Evolutionary conservation across 2,888 invertebrate species (phyloP).

Genomic region (Mongoloraphidia duomilia): DNA sequence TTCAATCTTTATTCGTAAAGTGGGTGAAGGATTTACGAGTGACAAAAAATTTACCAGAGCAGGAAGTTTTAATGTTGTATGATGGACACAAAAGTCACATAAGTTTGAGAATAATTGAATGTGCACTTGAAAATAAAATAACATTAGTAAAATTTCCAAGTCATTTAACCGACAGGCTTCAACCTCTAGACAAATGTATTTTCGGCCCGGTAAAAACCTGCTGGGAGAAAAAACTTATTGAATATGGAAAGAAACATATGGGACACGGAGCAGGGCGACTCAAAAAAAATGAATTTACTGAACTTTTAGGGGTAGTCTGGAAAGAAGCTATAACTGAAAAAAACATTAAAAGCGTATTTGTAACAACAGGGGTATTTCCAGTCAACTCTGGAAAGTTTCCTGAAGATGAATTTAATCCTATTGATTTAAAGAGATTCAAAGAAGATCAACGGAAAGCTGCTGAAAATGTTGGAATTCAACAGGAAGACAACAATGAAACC

Average conservation of each 20-base stretch:
- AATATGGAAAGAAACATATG: not conserved
- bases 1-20: conserved; percentile 3
- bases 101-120: too few relatives aligned
- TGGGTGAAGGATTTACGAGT: not conserved
- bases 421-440: not conserved
- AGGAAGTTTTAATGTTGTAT: too few relatives aligned
- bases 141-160: too few relatives aligned
- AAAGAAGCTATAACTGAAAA: not conserved
- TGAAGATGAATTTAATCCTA: not conserved
- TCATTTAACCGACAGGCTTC: too few relatives aligned
- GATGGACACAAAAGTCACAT: too few relatives aligned
- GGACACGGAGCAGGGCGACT: not conserved
- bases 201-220: too few relatives aligned
- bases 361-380: not conserved
- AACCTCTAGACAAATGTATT: too few relatives aligned
- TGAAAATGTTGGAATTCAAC: not conserved
- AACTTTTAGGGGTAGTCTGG: not conserved
- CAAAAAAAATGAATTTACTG: not conserved
- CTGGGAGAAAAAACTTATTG: too few relatives aligned
- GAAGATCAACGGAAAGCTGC: not conserved
- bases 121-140: too few relatives aligned
- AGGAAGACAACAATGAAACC: not conserved
- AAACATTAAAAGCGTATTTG: not conserved
- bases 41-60: too few relatives aligned
- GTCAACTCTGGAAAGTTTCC: not conserved